Base-by-base conservation (phyloP, 2,113 vertebrate species). In the Rhea americana region DNA sequence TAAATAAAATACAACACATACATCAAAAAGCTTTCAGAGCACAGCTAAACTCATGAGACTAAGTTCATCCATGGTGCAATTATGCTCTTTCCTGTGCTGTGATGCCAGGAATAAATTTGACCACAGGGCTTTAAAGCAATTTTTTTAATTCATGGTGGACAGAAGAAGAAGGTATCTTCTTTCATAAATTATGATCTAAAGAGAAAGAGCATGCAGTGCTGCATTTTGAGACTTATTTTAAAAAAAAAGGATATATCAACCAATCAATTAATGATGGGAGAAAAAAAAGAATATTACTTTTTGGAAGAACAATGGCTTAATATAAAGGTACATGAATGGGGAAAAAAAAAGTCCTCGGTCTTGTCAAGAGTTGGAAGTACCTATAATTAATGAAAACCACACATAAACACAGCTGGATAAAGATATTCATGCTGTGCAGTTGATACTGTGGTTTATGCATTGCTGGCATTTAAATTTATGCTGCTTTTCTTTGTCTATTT, bases 371-470 rank as follows among this genome's bases (percentile, higher is more conserved):
- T 45, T 76, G 89, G 26, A 8, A 93, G 14, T 67, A 81, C 55
- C 28, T 43, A 26, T 94, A 93, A 89, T 87, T 90, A 93, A 95
- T 94, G 80, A 55, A 91, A 62, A 89, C 88, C 85, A 94, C 91
- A 95, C 79, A 88, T 92, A 93, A 93, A 91, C 96, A 90, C 95
- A 96, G 93, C 94, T 97, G 96, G 95, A 88, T 77, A 66, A 73
- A 88, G 56, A 70, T 56, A 51, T 67, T 67, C 82, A 37, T 47
- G 79, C 67, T 93, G 43, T 62, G 79, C 28, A 13, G 65, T 12
- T 51, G 75, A 83, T 62, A 20, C 3, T 39, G 48, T 43, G 45
- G 45, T 82, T 96, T 93, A 95, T 43, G 63, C 41, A 26, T 67
- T 94, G 68, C 81, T 72, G 37, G 72, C 30, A 50, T 28, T 53